Evolutionary conservation across 53 echinoderm and acorn worm genomes (phyloP).

Genomic region (Zoroaster sp.): DNA sequence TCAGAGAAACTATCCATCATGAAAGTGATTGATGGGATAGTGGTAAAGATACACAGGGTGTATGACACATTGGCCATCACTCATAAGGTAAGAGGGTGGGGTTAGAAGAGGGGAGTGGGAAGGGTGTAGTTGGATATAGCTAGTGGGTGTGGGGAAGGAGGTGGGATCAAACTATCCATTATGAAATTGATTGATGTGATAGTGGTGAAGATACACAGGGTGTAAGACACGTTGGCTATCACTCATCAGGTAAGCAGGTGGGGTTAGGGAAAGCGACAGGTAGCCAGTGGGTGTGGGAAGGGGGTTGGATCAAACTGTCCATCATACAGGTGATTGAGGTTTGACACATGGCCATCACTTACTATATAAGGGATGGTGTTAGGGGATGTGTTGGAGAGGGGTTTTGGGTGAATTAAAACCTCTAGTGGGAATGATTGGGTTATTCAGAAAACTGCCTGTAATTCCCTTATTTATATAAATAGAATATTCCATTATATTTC

Average conservation of each 20-base stretch:
- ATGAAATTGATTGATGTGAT: conserved; percentile 82
- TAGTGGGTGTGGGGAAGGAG: no score
- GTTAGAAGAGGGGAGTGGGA: background rate
- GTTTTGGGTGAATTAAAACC: no score
- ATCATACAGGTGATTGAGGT: conserved; percentile 85
- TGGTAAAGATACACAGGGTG: conserved; percentile 75
- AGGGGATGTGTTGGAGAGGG: no score
- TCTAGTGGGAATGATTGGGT: no score
- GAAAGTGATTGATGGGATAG: conserved; percentile 76
- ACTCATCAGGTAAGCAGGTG: conserved; percentile 56
- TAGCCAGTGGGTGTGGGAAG: no score
- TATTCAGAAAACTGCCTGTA: no score
- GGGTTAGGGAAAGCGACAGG: background rate
- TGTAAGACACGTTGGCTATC: conserved; percentile 70
- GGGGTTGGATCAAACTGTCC: no score
- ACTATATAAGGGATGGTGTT: conserved; percentile 76
- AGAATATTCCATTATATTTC: background rate
- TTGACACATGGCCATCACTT: conserved; percentile 63
- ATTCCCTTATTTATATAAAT: no score
- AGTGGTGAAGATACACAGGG: conserved; percentile 75
- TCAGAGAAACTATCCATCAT: conserved; percentile 97
- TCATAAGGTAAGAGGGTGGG: conserved; percentile 53
- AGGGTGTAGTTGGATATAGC: no score
- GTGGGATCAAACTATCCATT: conserved; percentile 94
- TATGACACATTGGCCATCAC: conserved; percentile 70